phyloP scores from a whole-genome alignment of 2,113 vertebrate species.

The Chinchilla lanigera region DNA sequence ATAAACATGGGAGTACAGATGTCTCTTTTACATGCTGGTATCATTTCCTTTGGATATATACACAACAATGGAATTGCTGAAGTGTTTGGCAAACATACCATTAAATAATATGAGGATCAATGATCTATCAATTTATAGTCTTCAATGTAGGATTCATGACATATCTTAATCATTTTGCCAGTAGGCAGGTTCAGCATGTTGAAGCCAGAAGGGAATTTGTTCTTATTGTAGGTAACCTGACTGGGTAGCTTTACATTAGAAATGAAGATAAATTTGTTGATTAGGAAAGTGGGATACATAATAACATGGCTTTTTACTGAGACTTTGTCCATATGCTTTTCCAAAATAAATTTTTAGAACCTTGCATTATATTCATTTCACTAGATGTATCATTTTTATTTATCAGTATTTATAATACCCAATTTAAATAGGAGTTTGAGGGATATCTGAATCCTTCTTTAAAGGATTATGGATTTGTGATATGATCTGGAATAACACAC shows the following conservation, averaged over 20 bases:
- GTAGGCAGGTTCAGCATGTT: not conserved
- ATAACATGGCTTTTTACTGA: constrained; percentile 21
- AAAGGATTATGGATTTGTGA: not conserved
- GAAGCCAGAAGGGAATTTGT: not conserved
- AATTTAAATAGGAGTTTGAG: not conserved
- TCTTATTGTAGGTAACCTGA: not conserved
- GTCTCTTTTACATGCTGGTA: not conserved
- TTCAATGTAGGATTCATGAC: not conserved
- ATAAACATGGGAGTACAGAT: not conserved
- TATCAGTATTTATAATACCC: not conserved
- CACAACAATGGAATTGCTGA: not conserved
- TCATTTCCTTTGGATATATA: not conserved
- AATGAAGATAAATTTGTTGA: not conserved
- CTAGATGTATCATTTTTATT: not conserved
- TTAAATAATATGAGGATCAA: not conserved
- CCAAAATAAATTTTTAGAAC: not conserved
- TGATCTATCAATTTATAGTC: not conserved
- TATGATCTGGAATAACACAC: not conserved
- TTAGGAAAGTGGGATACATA: not conserved
- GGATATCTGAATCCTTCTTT: not conserved
- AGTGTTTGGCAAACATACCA: not conserved
- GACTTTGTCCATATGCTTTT: not conserved
- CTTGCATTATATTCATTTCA: not conserved
- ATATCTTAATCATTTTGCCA: not conserved
- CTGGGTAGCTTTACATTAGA: not conserved